A percentile compares a stretch with the other conserved stretches of the same genome.
Evolutionary conservation across 2,113 vertebrate genomes (phyloP).

Genomic region (Grus americana): DNA sequence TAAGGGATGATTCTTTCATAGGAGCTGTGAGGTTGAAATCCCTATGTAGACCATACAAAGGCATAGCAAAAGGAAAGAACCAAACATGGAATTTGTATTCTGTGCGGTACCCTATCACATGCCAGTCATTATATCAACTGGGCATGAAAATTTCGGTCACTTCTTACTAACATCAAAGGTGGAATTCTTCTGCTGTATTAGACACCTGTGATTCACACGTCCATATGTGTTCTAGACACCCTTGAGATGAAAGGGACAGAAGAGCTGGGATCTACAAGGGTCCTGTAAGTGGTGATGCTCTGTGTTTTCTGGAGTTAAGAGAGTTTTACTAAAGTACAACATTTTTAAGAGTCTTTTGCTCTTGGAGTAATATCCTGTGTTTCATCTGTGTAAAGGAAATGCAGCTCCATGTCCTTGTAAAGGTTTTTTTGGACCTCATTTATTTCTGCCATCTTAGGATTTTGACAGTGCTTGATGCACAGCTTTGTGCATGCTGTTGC

Average conservation of each 20-base stretch:
- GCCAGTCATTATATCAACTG: neutral
- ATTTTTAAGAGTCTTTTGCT: neutral
- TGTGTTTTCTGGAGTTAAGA: neutral
- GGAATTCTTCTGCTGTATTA: neutral
- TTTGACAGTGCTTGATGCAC: neutral
- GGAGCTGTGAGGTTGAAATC: neutral
- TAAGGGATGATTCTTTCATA: neutral
- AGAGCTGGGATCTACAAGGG: neutral
- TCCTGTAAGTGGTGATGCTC: neutral
- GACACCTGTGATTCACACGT: rapidly evolving
- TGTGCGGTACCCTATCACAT: neutral
- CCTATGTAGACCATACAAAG: neutral
- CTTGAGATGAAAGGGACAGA: neutral
- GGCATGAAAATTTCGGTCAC: neutral
- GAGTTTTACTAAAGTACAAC: neutral
- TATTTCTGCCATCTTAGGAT: neutral
- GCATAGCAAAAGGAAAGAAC: neutral
- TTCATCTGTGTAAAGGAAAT: neutral
- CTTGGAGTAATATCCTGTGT: neutral
- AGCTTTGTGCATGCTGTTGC: neutral
- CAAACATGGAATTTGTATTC: neutral
- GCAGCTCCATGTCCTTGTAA: neutral
- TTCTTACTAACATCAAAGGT: neutral
- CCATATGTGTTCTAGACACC: neutral
- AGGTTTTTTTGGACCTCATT: neutral